These are phyloP conservation scores for Artemisiospiza belli DNA, from an alignment of 2,113 vertebrate species.

Conservation along the genomic window DNA sequence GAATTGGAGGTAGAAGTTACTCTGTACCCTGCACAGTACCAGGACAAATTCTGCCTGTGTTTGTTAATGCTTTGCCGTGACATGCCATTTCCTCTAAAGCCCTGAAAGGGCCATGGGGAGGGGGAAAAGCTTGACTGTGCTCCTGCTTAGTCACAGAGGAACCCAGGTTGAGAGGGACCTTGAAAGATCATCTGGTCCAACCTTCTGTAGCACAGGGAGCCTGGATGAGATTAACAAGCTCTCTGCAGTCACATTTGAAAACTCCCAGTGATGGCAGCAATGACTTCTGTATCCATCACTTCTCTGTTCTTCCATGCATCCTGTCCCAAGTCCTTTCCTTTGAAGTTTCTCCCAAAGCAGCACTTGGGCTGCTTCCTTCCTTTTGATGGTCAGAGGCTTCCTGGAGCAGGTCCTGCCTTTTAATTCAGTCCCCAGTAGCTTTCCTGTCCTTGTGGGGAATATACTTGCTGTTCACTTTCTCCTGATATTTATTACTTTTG, in stretches of 20 bases:
- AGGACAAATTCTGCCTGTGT: not conserved
- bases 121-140: not conserved
- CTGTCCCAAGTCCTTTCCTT: not conserved
- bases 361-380: accelerated
- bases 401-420: not conserved
- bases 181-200: not conserved
- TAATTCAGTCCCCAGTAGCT: not conserved
- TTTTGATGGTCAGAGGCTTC: not conserved
- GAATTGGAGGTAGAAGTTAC: not conserved
- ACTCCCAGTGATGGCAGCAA: not conserved
- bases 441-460: not conserved
- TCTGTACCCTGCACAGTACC: not conserved
- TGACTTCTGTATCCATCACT: not conserved
- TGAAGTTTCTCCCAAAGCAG: not conserved
- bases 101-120: not conserved
- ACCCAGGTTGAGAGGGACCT: not conserved
- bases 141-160: not conserved
- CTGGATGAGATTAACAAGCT: not conserved
- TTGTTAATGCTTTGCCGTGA: not conserved
- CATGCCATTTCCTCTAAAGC: not conserved
- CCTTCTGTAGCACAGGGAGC: not conserved
- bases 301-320: not conserved
- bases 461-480: not conserved
- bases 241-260: accelerated
- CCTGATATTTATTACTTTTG: not conserved